These are phyloP conservation scores for Hetaerina americana DNA, from an alignment of 1,140 invertebrate genomes.

Conservation along the genomic window DNA sequence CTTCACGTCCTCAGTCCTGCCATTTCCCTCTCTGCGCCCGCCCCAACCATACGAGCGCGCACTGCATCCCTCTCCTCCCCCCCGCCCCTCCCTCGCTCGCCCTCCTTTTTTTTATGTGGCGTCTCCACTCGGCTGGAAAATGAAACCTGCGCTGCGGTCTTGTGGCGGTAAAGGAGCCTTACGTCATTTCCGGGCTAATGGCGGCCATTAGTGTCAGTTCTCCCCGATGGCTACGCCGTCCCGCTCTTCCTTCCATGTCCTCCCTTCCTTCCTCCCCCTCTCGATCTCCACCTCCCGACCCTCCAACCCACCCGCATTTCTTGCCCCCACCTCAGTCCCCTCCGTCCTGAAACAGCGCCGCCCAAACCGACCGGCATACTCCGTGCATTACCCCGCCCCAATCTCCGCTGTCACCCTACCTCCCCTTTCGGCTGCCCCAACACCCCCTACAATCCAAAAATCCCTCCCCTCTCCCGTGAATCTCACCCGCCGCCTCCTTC, in stretches of 20 bases:
- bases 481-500: too few species aligned
- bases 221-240: not conserved
- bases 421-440: too few species aligned
- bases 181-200: slow-evolving; percentile 17
- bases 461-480: too few species aligned
- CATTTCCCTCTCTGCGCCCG: not conserved
- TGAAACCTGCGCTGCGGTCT: slow-evolving; percentile 11
- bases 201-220: slow-evolving; percentile 15
- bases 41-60: not conserved
- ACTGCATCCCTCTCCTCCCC: slow-evolving; percentile 3
- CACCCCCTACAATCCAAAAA: too few species aligned
- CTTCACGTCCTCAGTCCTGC: too few species aligned
- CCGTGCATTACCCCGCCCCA: too few species aligned
- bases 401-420: too few species aligned
- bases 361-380: too few species aligned
- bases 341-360: too few species aligned
- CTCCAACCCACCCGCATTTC: not conserved
- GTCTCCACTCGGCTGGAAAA: not conserved
- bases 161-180: slow-evolving; percentile 14
- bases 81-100: not conserved
- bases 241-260: too few species aligned
- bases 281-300: not conserved
- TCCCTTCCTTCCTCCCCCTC: not conserved
- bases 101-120: slow-evolving; percentile 4
- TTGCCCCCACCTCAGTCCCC: too few species aligned